Conservation (phyloP, 2,797 vertebrate species). For the Varecia variegata region DNA sequence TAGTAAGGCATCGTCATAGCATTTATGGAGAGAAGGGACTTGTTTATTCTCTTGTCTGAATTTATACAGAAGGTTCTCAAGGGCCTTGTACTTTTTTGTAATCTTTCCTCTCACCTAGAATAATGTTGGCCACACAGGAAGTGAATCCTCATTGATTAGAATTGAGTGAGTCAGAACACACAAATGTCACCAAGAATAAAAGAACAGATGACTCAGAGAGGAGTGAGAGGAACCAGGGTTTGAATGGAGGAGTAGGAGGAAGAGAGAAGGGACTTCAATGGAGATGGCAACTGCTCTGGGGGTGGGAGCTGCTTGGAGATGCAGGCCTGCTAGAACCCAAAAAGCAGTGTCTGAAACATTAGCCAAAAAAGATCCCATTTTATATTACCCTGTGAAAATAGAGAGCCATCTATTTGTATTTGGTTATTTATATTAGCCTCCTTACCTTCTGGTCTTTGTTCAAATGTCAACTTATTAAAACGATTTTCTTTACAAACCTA, state of each 20-base stretch:
- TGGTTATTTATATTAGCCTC: not conserved
- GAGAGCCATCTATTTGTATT: not conserved
- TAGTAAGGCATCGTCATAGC: not conserved
- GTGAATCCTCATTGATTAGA: slow-evolving; percentile 50
- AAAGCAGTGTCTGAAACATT: not conserved
- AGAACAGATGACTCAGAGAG: slow-evolving; percentile 49
- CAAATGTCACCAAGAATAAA: slow-evolving; percentile 48
- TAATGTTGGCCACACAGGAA: not conserved
- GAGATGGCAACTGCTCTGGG: not conserved
- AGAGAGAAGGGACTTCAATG: not conserved
- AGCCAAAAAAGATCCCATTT: not conserved
- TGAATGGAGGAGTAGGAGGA: slow-evolving; percentile 22
- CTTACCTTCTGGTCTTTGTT: not conserved
- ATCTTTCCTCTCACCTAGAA: not conserved
- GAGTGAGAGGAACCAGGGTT: not conserved
- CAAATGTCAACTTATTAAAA: not conserved
- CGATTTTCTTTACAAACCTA: not conserved
- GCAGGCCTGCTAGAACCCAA: not conserved
- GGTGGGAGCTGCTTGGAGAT: not conserved
- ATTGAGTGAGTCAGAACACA: slow-evolving; percentile 58
- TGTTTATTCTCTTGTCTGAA: slow-evolving; percentile 3
- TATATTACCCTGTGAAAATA: not conserved
- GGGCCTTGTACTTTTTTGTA: not conserved
- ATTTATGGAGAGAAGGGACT: not conserved
- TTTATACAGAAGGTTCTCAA: slow-evolving; percentile 33